Conservation (phyloP, 2,888 invertebrate genomes). For the Conomelus anceps region DNA sequence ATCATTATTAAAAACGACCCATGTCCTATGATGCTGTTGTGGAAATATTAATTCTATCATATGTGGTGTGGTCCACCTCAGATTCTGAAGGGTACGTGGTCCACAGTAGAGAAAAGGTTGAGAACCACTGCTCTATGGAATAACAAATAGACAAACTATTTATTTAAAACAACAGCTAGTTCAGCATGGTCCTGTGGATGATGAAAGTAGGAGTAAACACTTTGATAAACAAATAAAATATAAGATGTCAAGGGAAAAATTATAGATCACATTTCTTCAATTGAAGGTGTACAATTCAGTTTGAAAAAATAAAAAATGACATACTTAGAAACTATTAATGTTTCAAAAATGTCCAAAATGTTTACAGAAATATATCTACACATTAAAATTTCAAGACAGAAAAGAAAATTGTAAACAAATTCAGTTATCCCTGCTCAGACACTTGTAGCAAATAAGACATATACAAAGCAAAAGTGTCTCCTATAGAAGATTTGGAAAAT, state of each 20-base stretch:
- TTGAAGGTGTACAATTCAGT: background rate
- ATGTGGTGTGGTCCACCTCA: too few species aligned
- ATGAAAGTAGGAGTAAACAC: background rate
- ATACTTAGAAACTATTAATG: background rate
- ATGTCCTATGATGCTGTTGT: too few species aligned
- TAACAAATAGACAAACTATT: background rate
- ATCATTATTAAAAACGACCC: too few species aligned
- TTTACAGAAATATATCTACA: background rate
- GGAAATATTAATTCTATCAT: too few species aligned
- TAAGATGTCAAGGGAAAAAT: background rate
- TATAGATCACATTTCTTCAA: background rate
- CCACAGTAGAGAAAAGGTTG: too few species aligned
- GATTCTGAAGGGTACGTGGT: too few species aligned
- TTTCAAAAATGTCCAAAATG: background rate
- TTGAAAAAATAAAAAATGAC: background rate
- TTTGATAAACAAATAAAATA: background rate
- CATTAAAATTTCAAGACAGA: background rate
- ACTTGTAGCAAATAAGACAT: background rate
- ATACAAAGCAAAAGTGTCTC: background rate
- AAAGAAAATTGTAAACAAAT: background rate
- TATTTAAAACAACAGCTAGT: background rate
- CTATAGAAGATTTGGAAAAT: background rate
- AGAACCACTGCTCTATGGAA: too few species aligned
- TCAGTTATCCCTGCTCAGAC: background rate
- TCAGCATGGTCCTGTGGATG: background rate